phyloP scores from a whole-genome alignment of 1,140 invertebrate genomes.

The Antheraea pernyi region DNA sequence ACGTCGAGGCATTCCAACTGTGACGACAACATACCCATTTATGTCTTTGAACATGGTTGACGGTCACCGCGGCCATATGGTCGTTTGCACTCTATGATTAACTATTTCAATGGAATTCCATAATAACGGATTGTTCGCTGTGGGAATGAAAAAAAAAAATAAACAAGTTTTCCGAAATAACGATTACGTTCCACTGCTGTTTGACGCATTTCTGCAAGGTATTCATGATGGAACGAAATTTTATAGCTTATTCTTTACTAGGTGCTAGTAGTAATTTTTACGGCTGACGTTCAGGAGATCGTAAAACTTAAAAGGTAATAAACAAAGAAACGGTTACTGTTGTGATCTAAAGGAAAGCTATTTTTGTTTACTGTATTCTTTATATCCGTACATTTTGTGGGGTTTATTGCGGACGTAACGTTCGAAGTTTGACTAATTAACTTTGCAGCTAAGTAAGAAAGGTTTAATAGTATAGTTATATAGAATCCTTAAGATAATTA shows the following conservation, averaged over 20 bases:
- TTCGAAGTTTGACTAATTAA: constrained; percentile 1
- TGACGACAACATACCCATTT: constrained; percentile 75
- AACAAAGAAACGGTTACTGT: constrained; percentile 11
- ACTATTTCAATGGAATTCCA: constrained; percentile 54
- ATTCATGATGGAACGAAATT: neutral
- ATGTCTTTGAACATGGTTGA: constrained; percentile 74
- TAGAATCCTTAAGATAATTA: neutral
- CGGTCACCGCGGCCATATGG: constrained; percentile 69
- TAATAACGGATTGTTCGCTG: constrained; percentile 27
- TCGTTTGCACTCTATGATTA: constrained; percentile 42
- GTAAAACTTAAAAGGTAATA: constrained; percentile 20
- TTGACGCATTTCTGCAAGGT: neutral
- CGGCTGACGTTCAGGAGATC: constrained; percentile 9
- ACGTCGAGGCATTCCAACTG: constrained; percentile 64
- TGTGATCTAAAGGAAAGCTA: constrained; percentile 3
- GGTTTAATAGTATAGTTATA: neutral
- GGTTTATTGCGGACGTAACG: neutral
- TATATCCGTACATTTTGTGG: constrained; percentile 1
- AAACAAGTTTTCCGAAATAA: neutral
- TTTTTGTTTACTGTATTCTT: constrained; percentile 5
- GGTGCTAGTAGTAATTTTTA: constrained; percentile 3
- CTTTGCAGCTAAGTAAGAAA: constrained; percentile 4
- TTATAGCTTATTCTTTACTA: neutral
- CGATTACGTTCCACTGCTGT: neutral
- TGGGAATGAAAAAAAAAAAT: neutral